These are phyloP conservation scores for Aurelia coerulea DNA, from an alignment of 30 jellyfish, hydroid and myxozoan species.

Conservation along the genomic window DNA sequence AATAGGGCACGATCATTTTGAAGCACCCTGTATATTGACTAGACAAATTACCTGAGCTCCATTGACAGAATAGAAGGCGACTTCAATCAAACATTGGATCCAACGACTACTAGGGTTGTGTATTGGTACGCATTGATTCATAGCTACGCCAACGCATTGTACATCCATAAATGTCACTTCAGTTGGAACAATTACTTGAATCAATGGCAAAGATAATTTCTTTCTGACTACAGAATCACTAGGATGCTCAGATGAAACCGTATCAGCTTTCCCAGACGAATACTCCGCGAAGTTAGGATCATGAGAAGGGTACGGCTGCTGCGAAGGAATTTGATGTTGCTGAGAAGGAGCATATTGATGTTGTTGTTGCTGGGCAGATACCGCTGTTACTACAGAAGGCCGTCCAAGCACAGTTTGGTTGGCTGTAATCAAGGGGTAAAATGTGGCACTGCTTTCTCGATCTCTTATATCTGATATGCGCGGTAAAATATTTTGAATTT, in stretches of 20 bases:
- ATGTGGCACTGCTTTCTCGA: slow-evolving; percentile 46
- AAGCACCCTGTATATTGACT: background rate
- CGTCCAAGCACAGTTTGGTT: slow-evolving; percentile 50
- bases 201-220: background rate
- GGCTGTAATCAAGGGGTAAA: slow-evolving; percentile 41
- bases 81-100: slow-evolving; percentile 79
- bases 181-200: slow-evolving; percentile 59
- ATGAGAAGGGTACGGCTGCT: background rate
- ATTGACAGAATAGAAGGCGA: slow-evolving; percentile 65
- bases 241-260: too few species aligned
- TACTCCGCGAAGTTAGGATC: background rate
- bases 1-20: too few species aligned
- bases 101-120: slow-evolving; percentile 81
- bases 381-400: background rate
- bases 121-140: slow-evolving; percentile 44
- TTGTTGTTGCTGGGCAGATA: slow-evolving; percentile 6
- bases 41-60: slow-evolving; percentile 74
- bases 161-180: slow-evolving; percentile 62
- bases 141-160: slow-evolving; percentile 73
- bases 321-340: background rate
- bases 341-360: background rate
- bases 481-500: slow-evolving; percentile 45
- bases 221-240: background rate
- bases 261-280: too few species aligned
- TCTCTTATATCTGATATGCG: slow-evolving; percentile 33